A percentile compares a stretch with the other conserved stretches of the same genome.
phyloP scores from a whole-genome alignment of 2,888 invertebrate genomes.

The Diarsia mendica region DNA sequence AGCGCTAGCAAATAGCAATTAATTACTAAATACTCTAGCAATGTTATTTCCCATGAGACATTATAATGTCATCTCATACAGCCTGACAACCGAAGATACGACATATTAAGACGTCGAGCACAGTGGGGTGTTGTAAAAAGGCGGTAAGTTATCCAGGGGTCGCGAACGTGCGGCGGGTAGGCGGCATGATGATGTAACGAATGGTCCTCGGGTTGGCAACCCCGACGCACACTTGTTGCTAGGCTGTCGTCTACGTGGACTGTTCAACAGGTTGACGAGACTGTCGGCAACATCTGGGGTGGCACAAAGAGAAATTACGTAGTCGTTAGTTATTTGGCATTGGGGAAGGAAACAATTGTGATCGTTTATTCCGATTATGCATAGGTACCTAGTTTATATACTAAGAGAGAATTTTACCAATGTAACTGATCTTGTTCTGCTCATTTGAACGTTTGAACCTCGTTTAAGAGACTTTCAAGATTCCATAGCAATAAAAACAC shows the following conservation, averaged over 20 bases:
- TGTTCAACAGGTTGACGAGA: conserved; percentile 58
- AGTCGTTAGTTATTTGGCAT: conserved; percentile 12
- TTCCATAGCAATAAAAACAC: neutral
- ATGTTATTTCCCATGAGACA: neutral
- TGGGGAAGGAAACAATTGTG: neutral
- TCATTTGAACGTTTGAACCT: neutral
- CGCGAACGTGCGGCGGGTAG: conserved; percentile 23
- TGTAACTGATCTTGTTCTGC: neutral
- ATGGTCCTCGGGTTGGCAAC: conserved; percentile 40
- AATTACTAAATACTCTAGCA: neutral
- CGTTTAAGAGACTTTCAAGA: neutral
- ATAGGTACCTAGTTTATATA: neutral
- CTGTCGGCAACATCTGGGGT: conserved; percentile 29
- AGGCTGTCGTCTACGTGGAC: conserved; percentile 26
- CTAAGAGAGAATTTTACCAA: neutral
- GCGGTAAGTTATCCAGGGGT: conserved; percentile 34
- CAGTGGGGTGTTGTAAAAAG: conserved; percentile 19
- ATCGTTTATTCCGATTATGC: neutral
- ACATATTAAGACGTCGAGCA: conserved; percentile 14
- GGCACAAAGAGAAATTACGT: conserved; percentile 26
- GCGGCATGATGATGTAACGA: conserved; percentile 25
- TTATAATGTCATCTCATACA: conserved; percentile 1
- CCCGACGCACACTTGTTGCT: conserved; percentile 62
- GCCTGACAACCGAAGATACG: conserved; percentile 22
- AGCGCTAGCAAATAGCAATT: too few species aligned